Conservation (phyloP, 2,113 vertebrate species). For the Monarcha castaneiventris region DNA sequence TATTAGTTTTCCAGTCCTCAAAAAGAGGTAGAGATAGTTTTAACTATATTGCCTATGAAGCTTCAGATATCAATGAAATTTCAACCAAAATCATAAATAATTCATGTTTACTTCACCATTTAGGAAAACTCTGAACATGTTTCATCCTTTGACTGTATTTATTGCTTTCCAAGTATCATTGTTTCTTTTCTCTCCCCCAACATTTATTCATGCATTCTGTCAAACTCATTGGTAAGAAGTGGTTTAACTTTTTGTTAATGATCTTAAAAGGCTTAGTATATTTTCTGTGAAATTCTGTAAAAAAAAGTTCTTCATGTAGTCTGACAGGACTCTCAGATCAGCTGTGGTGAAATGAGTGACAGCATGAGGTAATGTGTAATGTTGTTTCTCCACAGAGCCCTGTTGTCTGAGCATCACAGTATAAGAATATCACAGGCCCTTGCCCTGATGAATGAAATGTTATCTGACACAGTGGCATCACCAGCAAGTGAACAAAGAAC, state of each 20-base stretch:
- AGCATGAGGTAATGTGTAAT: background rate
- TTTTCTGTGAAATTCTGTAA: background rate
- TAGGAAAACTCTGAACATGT: background rate
- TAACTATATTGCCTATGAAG: background rate
- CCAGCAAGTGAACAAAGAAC: background rate
- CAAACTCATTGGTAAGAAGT: background rate
- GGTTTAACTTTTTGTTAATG: background rate
- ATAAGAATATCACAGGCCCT: slow-evolving; percentile 81
- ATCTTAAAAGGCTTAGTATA: background rate
- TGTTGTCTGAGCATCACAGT: slow-evolving; percentile 80
- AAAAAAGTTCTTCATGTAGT: background rate
- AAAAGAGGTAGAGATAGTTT: background rate
- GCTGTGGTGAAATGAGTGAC: background rate
- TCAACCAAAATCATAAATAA: background rate
- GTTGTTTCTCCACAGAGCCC: slow-evolving; percentile 61
- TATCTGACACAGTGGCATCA: slow-evolving; percentile 54
- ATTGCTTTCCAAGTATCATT: background rate
- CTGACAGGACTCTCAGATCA: background rate
- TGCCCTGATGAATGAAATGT: slow-evolving; percentile 79
- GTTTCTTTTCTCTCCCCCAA: background rate
- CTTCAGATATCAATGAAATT: background rate
- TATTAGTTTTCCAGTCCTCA: background rate
- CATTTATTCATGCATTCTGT: background rate
- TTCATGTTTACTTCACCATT: background rate
- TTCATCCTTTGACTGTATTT: background rate